These are phyloP conservation scores for Hassar affinis DNA, from an alignment of 2,113 vertebrate genomes.

Conservation along the genomic window DNA sequence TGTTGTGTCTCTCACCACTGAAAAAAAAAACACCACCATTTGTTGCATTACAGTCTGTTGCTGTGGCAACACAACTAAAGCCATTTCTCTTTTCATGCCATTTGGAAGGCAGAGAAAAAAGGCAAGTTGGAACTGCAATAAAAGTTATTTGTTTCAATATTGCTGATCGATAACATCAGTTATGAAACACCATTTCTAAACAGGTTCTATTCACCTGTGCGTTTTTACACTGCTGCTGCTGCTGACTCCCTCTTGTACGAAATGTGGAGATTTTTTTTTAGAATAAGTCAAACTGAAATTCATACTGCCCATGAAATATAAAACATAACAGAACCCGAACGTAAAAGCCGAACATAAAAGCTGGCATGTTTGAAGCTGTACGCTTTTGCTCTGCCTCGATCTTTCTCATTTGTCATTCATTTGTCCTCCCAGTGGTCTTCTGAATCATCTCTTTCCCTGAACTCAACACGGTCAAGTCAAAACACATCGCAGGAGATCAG, in stretches of 20 bases:
- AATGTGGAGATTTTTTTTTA: not conserved
- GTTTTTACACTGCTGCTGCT: not conserved
- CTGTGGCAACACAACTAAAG: conserved; percentile 20
- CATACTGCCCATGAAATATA: not conserved
- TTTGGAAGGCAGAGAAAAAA: not conserved
- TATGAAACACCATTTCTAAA: conserved; percentile 1
- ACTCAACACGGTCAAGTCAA: not conserved
- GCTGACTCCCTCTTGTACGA: not conserved
- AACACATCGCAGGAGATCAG: conserved; percentile 25
- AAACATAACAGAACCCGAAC: not conserved
- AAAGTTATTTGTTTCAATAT: conserved; percentile 11
- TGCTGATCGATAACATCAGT: conserved; percentile 7
- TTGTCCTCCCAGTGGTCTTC: conserved; percentile 9
- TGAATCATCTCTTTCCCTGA: not conserved
- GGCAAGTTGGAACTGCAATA: not conserved
- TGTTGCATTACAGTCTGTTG: conserved; percentile 5
- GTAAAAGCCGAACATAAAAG: too few species aligned
- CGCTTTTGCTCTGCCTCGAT: not conserved
- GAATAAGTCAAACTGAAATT: not conserved
- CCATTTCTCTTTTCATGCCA: not conserved
- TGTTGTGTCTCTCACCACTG: not conserved
- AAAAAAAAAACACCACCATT: conserved; percentile 4
- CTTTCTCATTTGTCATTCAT: conserved; percentile 14
- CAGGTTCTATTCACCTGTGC: not conserved
- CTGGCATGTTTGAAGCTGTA: not conserved